Percentiles rank a stretch among this genome's conserved stretches.
These are phyloP conservation scores for Neoarius graeffei DNA, from an alignment of 2,113 vertebrate genomes.

Conservation along the genomic window DNA sequence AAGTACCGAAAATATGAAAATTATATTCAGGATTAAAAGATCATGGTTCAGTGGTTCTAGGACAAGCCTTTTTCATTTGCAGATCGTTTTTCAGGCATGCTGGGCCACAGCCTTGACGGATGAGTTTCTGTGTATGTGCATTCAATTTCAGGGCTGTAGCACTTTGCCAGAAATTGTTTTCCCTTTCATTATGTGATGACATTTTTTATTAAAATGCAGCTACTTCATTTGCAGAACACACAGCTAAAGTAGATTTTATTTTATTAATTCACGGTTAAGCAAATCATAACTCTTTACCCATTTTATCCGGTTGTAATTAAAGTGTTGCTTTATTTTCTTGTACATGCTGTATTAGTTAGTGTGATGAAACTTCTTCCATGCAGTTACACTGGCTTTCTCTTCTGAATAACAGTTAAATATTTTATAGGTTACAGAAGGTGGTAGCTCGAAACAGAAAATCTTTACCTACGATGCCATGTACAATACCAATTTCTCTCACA, in stretches of 20 bases:
- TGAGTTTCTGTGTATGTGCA: slow-evolving; percentile 32
- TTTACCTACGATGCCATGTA: slow-evolving; percentile 94
- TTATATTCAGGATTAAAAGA: slow-evolving; percentile 50
- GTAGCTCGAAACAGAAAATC: slow-evolving; percentile 89
- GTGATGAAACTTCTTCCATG: not conserved
- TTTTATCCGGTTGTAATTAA: not conserved
- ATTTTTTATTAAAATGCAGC: slow-evolving; percentile 38
- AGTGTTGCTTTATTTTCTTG: not conserved
- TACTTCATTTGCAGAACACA: slow-evolving; percentile 6
- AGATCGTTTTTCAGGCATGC: slow-evolving; percentile 32
- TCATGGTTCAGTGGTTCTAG: slow-evolving; percentile 43
- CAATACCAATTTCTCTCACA: slow-evolving; percentile 86
- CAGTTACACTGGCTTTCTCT: not conserved
- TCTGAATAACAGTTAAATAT: slow-evolving; percentile 3
- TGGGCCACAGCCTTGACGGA: slow-evolving; percentile 28
- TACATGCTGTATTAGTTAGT: not conserved
- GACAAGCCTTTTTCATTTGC: slow-evolving; percentile 46
- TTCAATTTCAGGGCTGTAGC: slow-evolving; percentile 45
- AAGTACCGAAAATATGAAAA: slow-evolving; percentile 45
- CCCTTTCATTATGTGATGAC: slow-evolving; percentile 29
- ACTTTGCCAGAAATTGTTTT: slow-evolving; percentile 30
- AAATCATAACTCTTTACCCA: slow-evolving; percentile 6
- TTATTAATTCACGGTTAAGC: slow-evolving; percentile 25
- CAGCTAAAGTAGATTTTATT: slow-evolving; percentile 2
- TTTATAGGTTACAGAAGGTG: slow-evolving; percentile 82